phyloP scores from a whole-genome alignment of 2,888 invertebrate genomes.

The Copidosoma aretas region DNA sequence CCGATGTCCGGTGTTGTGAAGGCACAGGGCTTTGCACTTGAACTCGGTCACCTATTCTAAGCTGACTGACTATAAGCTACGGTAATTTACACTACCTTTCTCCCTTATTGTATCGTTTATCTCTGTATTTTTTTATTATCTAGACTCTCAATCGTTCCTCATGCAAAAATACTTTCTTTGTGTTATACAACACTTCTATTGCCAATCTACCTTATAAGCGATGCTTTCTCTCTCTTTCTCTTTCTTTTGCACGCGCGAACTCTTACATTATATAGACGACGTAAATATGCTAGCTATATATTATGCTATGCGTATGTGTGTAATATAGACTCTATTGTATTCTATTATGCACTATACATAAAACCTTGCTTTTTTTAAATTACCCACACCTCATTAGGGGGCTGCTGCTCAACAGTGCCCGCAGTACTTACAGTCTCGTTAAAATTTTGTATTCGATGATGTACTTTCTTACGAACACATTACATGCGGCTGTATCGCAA shows the following conservation, averaged over 20 bases:
- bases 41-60: constrained; percentile 62
- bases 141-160: constrained; percentile 11
- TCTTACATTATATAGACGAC: constrained; percentile 56
- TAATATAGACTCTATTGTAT: constrained; percentile 62
- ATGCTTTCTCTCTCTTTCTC: constrained; percentile 11
- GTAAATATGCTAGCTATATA: constrained; percentile 61
- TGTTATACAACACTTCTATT: constrained; percentile 14
- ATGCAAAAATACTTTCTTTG: constrained; percentile 22
- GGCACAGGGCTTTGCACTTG: constrained; percentile 64
- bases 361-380: constrained; percentile 47
- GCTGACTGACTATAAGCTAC: constrained; percentile 48
- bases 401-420: constrained; percentile 59
- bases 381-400: constrained; percentile 37
- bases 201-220: not conserved
- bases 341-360: constrained; percentile 51
- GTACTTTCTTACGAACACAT: no score
- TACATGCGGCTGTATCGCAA: no score
- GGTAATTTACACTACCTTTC: constrained; percentile 10
- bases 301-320: constrained; percentile 59
- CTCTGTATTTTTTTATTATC: constrained; percentile 4
- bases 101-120: constrained; percentile 21
- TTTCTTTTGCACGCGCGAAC: constrained; percentile 14
- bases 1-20: constrained; percentile 62
- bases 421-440: constrained; percentile 39
- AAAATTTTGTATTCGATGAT: constrained; percentile 35